Base-by-base conservation (phyloP, 2,888 invertebrate genomes). In the Chydorus sphaericus region DNA sequence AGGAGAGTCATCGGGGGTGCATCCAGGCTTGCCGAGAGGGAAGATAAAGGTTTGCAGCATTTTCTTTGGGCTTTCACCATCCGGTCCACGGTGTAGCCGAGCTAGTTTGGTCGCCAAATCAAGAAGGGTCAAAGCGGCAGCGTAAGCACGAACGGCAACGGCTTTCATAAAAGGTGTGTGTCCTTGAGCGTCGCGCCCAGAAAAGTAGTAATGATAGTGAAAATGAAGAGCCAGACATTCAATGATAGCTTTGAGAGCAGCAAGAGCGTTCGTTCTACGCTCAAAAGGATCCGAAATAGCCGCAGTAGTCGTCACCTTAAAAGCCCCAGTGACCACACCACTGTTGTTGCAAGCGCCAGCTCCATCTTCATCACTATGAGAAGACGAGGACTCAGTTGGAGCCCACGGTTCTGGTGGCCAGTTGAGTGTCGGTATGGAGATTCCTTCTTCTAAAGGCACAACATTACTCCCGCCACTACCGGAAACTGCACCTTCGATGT, bases 91-190 rank as follows among this genome's bases (percentile, higher is more conserved):
- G 6, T 23, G 56, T 30, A 65, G 65, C 26, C 63, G 77, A 2
- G 80, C 75, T 48, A 85, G 75, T 57, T 80, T 77, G 53, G 84
- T 80, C 59, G 90, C 89, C 1, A 88, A 80, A 65, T 93, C 91
- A 60, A 97, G 75, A 8, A 99, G 71, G 52, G 85, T 81, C 1
- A 91, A 74, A 1, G 94, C 97, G 0, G 96, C 96, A 55, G 86
- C 85, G 71, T 98, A 99, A 0, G 96, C 92, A 3, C 97, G 81
- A 55, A 85, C 84, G 7, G 89, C 81, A 7, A 98, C 90, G 0
- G 97, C 92, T 52, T 90, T 77, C 94, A 97, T 97, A 66, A 99
- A 84, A 0, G 98, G 94, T 0, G 98, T 99, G 67, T 91, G 90
- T 0, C 97, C 97, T 70, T 91, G 85, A 1, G 91, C 86, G 70